These are phyloP conservation scores for Drosophila lacicola DNA, from an alignment of 2,888 invertebrate genomes.

Conservation along the genomic window DNA sequence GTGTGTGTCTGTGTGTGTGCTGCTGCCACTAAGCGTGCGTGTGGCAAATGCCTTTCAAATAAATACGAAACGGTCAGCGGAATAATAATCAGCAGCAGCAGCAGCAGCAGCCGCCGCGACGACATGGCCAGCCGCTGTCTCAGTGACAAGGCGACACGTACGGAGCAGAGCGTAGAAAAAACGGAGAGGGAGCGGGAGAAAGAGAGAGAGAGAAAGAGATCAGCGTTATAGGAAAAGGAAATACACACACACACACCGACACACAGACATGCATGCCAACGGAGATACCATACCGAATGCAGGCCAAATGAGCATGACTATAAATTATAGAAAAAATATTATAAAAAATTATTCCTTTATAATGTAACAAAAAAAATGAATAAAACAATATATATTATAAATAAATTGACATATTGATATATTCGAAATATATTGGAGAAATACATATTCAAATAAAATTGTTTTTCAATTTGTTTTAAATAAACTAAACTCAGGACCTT, in stretches of 20 bases:
- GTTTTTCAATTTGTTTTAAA: no score
- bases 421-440: no score
- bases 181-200: no score
- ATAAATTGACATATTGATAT: no score
- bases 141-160: constrained; percentile 70
- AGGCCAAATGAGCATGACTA: constrained; percentile 5
- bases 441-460: no score
- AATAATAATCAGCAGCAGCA: constrained; percentile 73
- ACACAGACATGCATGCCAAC: constrained; percentile 4
- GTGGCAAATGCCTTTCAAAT: constrained; percentile 78
- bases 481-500: no score
- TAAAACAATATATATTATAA: no score
- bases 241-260: constrained; percentile 28
- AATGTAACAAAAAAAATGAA: no score
- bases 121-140: constrained; percentile 42
- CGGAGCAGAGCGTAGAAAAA: constrained; percentile 35
- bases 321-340: no score
- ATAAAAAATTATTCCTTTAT: no score
- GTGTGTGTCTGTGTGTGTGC: constrained; percentile 44
- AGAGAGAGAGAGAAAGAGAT: constrained; percentile 45
- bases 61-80: constrained; percentile 80
- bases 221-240: constrained; percentile 65
- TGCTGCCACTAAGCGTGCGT: constrained; percentile 52
- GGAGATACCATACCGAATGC: constrained; percentile 2
- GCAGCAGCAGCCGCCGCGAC: constrained; percentile 8